Percentiles rank a stretch among this genome's conserved stretches.
These are phyloP conservation scores for Gymnocypris eckloni DNA, from an alignment of 2,797 vertebrate species.

Conservation along the genomic window DNA sequence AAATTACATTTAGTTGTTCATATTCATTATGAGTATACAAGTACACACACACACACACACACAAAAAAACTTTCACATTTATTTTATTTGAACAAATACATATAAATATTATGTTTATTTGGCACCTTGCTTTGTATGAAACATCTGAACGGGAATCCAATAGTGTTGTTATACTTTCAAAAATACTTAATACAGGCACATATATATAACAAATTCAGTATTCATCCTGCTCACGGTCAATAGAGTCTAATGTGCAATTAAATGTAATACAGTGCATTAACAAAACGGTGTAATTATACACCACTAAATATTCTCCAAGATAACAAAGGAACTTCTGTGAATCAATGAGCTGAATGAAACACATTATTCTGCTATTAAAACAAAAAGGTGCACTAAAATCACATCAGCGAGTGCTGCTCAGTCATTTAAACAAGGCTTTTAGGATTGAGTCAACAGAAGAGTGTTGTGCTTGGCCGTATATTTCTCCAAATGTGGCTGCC, in stretches of 20 bases:
- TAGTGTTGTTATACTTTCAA: background rate
- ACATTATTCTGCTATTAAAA: conserved; percentile 38
- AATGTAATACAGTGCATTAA: background rate
- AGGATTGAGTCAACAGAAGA: conserved; percentile 33
- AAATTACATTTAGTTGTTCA: no score
- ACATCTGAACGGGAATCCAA: background rate
- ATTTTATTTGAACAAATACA: background rate
- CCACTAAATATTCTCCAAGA: background rate
- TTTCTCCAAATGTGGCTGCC: conserved; percentile 14
- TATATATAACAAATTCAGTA: conserved; percentile 3
- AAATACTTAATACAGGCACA: background rate
- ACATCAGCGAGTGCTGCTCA: conserved; percentile 14
- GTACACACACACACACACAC: background rate
- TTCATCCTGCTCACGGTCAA: background rate
- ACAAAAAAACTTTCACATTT: background rate
- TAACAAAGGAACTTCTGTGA: conserved; percentile 28
- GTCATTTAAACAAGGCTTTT: conserved; percentile 41
- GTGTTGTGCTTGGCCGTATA: conserved; percentile 21
- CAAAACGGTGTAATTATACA: background rate
- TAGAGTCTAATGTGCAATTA: background rate
- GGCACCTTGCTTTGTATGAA: conserved; percentile 5
- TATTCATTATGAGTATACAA: background rate
- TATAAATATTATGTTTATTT: background rate
- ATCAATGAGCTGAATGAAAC: conserved; percentile 15
- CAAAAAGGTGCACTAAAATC: conserved; percentile 24